Evolutionary conservation across 53 echinoderm and acorn worm genomes (phyloP).

Genomic region (Temnopleurus reevesii): DNA sequence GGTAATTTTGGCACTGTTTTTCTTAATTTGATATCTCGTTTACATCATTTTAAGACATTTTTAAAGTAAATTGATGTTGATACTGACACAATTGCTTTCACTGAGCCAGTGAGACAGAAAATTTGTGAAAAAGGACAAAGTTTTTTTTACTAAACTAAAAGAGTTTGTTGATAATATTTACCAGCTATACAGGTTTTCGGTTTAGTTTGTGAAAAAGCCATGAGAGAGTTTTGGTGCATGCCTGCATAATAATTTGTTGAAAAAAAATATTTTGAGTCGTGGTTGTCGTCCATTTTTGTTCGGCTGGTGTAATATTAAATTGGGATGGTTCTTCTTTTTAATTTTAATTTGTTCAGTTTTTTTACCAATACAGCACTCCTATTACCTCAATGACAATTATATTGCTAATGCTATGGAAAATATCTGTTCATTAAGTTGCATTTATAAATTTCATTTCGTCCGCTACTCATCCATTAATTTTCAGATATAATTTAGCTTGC

Average conservation of each 20-base stretch:
- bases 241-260: background rate
- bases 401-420: background rate
- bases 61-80: too few relatives aligned
- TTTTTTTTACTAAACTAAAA: too few relatives aligned
- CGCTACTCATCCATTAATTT: background rate
- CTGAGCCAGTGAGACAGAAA: too few relatives aligned
- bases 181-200: too few relatives aligned
- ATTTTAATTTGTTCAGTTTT: too few relatives aligned
- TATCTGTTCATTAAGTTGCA: background rate
- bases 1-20: too few relatives aligned
- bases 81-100: too few relatives aligned
- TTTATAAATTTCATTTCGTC: background rate
- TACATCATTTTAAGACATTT: too few relatives aligned
- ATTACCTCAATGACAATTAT: conserved; percentile 39
- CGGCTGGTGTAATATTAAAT: conserved; percentile 1
- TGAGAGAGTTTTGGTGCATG: conserved; percentile 21
- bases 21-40: too few relatives aligned
- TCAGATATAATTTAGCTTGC: background rate
- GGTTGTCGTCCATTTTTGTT: background rate
- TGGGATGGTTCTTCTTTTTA: background rate
- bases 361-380: conserved; percentile 35
- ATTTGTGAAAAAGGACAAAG: too few relatives aligned
- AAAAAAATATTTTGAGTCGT: background rate
- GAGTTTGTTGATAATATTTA: too few relatives aligned
- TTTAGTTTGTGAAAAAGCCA: too few relatives aligned